Evolutionary conservation across 1,140 invertebrate genomes (phyloP).

Genomic region (Euura saliciscinereae): DNA sequence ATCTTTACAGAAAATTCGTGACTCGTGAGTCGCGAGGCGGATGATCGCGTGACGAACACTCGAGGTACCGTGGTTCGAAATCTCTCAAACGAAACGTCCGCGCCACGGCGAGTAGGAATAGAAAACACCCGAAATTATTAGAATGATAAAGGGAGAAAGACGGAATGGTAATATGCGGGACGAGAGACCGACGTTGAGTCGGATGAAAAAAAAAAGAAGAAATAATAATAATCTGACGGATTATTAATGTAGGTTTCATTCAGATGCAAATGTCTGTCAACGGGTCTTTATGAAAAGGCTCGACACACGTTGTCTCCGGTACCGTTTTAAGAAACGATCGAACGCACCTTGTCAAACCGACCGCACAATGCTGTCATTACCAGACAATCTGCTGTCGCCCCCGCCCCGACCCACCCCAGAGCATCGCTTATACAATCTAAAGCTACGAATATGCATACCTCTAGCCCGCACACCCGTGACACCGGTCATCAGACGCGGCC

Average conservation of each 20-base stretch:
- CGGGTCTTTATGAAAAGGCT: conserved; percentile 35
- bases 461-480: too few relatives aligned
- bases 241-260: conserved; percentile 38
- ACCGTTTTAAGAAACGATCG: too few relatives aligned
- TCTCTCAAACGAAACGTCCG: too few relatives aligned
- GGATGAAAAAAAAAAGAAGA: neutral
- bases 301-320: too few relatives aligned
- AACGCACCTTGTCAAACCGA: neutral
- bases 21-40: too few relatives aligned
- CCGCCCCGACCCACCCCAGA: too few relatives aligned
- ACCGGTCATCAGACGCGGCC: too few relatives aligned
- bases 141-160: conserved; percentile 23
- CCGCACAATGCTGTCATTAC: conserved; percentile 7
- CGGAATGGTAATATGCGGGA: conserved; percentile 30
- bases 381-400: neutral
- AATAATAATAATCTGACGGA: conserved; percentile 20
- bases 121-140: conserved; percentile 13
- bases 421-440: too few relatives aligned
- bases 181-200: conserved; percentile 33
- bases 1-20: neutral
- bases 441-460: too few relatives aligned
- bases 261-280: conserved; percentile 49
- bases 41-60: too few relatives aligned
- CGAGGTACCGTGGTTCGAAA: too few relatives aligned
- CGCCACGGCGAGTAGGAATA: too few relatives aligned